Conservation (phyloP, 2,888 invertebrate species). For the Cheilosia soror region DNA sequence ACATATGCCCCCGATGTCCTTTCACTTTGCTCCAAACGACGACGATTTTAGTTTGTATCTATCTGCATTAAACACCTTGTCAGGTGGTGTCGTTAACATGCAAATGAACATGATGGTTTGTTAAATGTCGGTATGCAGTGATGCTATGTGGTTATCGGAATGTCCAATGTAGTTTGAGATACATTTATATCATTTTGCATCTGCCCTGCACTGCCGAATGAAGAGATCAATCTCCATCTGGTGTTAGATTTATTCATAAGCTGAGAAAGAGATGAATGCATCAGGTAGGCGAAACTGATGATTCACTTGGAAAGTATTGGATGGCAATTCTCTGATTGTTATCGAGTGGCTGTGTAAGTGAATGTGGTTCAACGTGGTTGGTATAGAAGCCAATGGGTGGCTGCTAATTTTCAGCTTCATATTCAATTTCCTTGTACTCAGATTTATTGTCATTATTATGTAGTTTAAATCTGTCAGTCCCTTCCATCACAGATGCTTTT, state of each 20-base stretch:
- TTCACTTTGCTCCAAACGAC: slow-evolving; percentile 54
- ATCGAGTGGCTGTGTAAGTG: slow-evolving; percentile 10
- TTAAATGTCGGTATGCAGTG: slow-evolving; percentile 68
- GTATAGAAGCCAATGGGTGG: background rate
- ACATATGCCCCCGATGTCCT: slow-evolving; percentile 23
- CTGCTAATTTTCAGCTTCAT: background rate
- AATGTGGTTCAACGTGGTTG: background rate
- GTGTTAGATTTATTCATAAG: slow-evolving; percentile 18
- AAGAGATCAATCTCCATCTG: slow-evolving; percentile 23
- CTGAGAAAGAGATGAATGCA: background rate
- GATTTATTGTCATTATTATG: background rate
- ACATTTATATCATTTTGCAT: slow-evolving; percentile 53
- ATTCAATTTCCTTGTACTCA: background rate
- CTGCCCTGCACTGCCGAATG: background rate
- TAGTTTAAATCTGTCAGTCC: background rate
- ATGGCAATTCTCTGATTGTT: slow-evolving; percentile 23
- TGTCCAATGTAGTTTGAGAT: slow-evolving; percentile 55
- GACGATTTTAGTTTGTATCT: slow-evolving; percentile 68
- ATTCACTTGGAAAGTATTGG: slow-evolving; percentile 34
- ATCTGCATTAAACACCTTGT: slow-evolving; percentile 76
- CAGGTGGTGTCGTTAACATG: slow-evolving; percentile 76
- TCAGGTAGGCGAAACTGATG: slow-evolving; percentile 10
- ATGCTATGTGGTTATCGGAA: slow-evolving; percentile 70
- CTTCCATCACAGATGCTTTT: too few species aligned
- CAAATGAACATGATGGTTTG: slow-evolving; percentile 76